Conservation (phyloP, 2,113 vertebrate species). For the Alexandromys fortis region DNA sequence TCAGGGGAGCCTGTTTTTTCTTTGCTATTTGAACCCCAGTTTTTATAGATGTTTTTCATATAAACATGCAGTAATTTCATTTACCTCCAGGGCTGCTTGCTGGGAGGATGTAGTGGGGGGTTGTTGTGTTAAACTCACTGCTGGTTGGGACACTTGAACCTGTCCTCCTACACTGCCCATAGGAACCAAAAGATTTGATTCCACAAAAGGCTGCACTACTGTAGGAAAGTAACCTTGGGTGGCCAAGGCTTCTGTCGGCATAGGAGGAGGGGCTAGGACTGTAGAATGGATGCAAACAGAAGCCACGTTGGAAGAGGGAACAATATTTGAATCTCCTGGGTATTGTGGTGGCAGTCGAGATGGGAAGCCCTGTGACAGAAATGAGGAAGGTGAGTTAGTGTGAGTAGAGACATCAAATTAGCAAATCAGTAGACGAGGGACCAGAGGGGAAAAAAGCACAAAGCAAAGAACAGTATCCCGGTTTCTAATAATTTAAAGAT, state of each 20-base stretch:
- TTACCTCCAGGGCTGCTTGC: slow-evolving; percentile 88
- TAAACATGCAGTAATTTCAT: slow-evolving; percentile 74
- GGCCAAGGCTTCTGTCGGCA: slow-evolving; percentile 84
- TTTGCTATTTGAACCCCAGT: slow-evolving; percentile 44
- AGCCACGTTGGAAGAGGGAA: slow-evolving; percentile 84
- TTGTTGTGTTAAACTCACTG: slow-evolving; percentile 85
- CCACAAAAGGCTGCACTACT: slow-evolving; percentile 84
- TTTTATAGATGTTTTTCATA: neutral
- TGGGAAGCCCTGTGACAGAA: slow-evolving; percentile 85
- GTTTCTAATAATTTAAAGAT: slow-evolving; percentile 42
- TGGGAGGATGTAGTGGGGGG: slow-evolving; percentile 84
- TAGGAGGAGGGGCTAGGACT: slow-evolving; percentile 87
- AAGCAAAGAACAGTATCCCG: slow-evolving; percentile 14
- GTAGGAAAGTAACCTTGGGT: slow-evolving; percentile 85
- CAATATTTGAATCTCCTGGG: slow-evolving; percentile 84
- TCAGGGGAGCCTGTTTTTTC: slow-evolving; percentile 42
- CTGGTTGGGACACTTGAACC: slow-evolving; percentile 86
- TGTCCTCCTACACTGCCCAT: slow-evolving; percentile 86
- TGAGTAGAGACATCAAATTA: slow-evolving; percentile 65
- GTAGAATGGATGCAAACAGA: slow-evolving; percentile 87
- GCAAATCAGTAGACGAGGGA: slow-evolving; percentile 56
- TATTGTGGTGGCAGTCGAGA: slow-evolving; percentile 84
- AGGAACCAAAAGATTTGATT: slow-evolving; percentile 84
- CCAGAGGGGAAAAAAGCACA: neutral
- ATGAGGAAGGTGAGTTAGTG: slow-evolving; percentile 76